A percentile compares a stretch with the other conserved stretches of the same genome.
Conservation (phyloP, 2,888 invertebrate species). For the Lordiphosa andalusiaca region DNA sequence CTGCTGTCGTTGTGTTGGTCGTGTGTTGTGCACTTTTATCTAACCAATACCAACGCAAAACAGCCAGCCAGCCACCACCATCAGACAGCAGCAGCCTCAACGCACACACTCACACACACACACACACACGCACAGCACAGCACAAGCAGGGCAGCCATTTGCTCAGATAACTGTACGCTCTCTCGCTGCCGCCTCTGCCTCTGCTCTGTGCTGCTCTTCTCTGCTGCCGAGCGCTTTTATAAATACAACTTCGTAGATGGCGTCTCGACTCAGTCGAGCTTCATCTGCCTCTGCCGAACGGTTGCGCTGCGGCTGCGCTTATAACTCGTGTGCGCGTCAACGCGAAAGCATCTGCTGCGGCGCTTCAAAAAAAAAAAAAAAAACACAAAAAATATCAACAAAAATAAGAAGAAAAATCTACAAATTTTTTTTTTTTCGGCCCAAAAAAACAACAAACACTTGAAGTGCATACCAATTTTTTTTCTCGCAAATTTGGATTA, state of each 20-base stretch:
- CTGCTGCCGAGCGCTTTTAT: conserved; percentile 64
- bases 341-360: conserved; percentile 67
- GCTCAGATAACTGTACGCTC: conserved; percentile 22
- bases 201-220: conserved; percentile 26
- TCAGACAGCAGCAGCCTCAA: conserved; percentile 33
- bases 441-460: conserved; percentile 35
- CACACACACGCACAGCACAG: conserved; percentile 15
- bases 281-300: conserved; percentile 71
- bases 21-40: conserved; percentile 52
- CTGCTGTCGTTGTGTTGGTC: conserved; percentile 1
- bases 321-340: conserved; percentile 77
- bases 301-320: conserved; percentile 73
- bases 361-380: conserved; percentile 22
- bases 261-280: conserved; percentile 75
- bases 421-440: conserved; percentile 7
- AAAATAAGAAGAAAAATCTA: conserved; percentile 7
- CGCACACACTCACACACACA: conserved; percentile 23
- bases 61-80: conserved; percentile 35
- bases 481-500: conserved; percentile 24
- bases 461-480: conserved; percentile 31
- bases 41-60: conserved; percentile 56
- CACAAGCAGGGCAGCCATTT: conserved; percentile 44
- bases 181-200: conserved; percentile 20
- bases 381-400: too few relatives aligned
- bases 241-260: conserved; percentile 78